Evolutionary conservation across 2,888 invertebrate species (phyloP).

Genomic region (Tiphia femorata): DNA sequence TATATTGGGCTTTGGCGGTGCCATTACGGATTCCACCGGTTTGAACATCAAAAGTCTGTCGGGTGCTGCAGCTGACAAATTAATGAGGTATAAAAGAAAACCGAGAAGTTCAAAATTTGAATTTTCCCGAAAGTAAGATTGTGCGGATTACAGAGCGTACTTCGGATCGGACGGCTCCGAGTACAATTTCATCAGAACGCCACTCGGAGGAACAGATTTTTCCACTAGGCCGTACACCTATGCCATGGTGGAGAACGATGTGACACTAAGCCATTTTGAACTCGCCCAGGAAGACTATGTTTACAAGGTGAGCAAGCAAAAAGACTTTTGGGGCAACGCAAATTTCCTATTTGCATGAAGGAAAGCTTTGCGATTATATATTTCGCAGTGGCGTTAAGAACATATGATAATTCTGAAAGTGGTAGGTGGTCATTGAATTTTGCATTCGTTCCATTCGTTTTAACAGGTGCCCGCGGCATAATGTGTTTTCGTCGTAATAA

Average conservation of each 20-base stretch:
- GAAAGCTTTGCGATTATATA: no score
- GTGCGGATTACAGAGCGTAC: conserved; percentile 82
- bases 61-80: conserved; percentile 68
- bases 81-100: conserved; percentile 74
- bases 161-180: conserved; percentile 79
- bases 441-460: no score
- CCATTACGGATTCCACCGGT: conserved; percentile 81
- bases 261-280: conserved; percentile 74
- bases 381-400: no score
- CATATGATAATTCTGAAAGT: no score
- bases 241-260: conserved; percentile 76
- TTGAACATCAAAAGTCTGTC: conserved; percentile 80
- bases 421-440: no score
- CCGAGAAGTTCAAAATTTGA: no score
- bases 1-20: conserved; percentile 88
- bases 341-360: no score
- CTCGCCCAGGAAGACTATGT: conserved; percentile 78
- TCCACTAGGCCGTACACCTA: conserved; percentile 86
- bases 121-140: no score
- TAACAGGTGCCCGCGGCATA: no score
- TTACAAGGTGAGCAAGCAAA: conserved; percentile 69
- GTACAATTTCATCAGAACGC: conserved; percentile 84
- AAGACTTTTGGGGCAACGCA: no score
- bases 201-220: conserved; percentile 90
- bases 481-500: no score